Evolutionary conservation across 2,113 vertebrate species (phyloP).

Genomic region (sheep (Ovis aries)): DNA sequence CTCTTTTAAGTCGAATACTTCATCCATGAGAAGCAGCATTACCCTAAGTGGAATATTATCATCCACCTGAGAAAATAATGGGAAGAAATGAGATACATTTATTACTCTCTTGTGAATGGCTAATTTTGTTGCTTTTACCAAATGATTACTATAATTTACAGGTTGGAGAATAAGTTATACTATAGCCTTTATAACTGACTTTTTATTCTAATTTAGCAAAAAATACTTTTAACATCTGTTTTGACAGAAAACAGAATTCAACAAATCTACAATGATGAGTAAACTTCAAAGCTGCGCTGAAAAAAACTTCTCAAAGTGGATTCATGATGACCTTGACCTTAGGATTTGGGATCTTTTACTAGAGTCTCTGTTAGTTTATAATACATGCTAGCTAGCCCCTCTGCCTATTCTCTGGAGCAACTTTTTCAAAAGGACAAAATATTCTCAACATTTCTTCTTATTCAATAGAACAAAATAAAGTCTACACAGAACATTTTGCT

Average conservation of each 20-base stretch:
- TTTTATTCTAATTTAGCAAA: background rate
- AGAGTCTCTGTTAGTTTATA: background rate
- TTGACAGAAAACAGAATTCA: background rate
- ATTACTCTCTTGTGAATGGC: background rate
- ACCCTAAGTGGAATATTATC: constrained; percentile 97
- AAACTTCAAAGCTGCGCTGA: background rate
- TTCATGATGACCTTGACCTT: background rate
- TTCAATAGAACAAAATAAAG: background rate
- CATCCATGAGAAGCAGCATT: constrained; percentile 98
- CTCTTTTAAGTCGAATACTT: constrained; percentile 98
- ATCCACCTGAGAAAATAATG: constrained; percentile 86
- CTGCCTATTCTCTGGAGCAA: background rate
- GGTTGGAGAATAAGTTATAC: background rate
- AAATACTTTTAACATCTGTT: background rate
- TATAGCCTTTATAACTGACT: background rate
- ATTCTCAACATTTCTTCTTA: background rate
- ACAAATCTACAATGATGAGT: background rate
- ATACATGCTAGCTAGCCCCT: background rate
- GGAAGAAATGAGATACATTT: background rate
- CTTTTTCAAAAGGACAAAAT: constrained; percentile 12
- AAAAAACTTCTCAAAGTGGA: background rate
- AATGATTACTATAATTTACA: background rate
- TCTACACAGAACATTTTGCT: background rate
- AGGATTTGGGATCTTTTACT: background rate
- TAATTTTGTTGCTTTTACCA: background rate